These are phyloP conservation scores for Parochlus steinenii DNA, from an alignment of 2,888 invertebrate genomes.

Conservation along the genomic window DNA sequence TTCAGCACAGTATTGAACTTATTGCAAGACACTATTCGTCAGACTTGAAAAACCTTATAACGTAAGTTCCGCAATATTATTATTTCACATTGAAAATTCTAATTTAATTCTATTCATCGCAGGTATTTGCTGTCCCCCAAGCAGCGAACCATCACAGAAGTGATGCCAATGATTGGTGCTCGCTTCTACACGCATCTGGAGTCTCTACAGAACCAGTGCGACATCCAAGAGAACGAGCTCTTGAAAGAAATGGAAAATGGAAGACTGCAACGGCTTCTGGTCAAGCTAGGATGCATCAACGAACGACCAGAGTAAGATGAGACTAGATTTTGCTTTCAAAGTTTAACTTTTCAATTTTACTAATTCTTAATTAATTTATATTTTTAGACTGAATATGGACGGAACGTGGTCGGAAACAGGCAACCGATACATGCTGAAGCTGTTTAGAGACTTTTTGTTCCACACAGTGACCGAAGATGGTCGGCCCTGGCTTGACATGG, in stretches of 20 bases:
- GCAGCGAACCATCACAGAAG: slow-evolving; percentile 74
- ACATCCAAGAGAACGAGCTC: slow-evolving; percentile 79
- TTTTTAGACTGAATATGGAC: slow-evolving; percentile 72
- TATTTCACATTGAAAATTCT: slow-evolving; percentile 11
- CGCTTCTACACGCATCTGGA: slow-evolving; percentile 94
- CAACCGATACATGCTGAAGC: slow-evolving; percentile 92
- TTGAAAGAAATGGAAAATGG: slow-evolving; percentile 92
- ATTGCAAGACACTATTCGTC: slow-evolving; percentile 80
- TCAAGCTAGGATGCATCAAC: slow-evolving; percentile 85
- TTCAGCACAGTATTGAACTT: slow-evolving; percentile 75
- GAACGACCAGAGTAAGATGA: slow-evolving; percentile 79
- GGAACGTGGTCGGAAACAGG: slow-evolving; percentile 95
- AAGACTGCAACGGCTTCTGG: slow-evolving; percentile 72
- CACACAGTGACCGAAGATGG: slow-evolving; percentile 89
- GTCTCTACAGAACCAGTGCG: slow-evolving; percentile 70
- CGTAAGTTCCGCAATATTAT: slow-evolving; percentile 39
- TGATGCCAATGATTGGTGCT: slow-evolving; percentile 99
- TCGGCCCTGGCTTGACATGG: slow-evolving; percentile 90
- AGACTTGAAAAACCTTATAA: slow-evolving; percentile 85
- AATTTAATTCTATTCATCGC: slow-evolving; percentile 15
- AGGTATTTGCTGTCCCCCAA: slow-evolving; percentile 59
- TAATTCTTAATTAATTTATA: slow-evolving; percentile 14
- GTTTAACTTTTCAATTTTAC: slow-evolving; percentile 11
- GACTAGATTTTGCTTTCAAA: slow-evolving; percentile 1
- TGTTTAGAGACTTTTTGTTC: slow-evolving; percentile 95